Base-by-base conservation (phyloP, 2,888 invertebrate genomes). In the Didymodactylos carnosus region DNA sequence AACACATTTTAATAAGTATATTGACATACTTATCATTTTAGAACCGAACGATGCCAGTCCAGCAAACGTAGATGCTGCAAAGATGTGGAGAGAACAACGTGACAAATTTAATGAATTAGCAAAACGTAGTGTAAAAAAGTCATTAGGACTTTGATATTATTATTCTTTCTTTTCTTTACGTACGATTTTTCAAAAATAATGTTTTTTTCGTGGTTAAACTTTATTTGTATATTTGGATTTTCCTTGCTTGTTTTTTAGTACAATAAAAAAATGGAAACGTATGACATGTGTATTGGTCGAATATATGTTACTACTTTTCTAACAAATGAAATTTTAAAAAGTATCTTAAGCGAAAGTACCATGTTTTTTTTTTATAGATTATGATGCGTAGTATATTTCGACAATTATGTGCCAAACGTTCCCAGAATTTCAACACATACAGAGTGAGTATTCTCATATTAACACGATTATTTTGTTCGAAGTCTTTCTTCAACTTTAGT, bases 31-130 rank as follows among this genome's bases (percentile, higher is more conserved):
- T 70, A 5, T 35, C 46, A 13, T 80, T 82, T 43, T 80, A 88
- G 94, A 95, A 83, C 94, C 95, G 1, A 95, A 95, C 82, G 94
- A 94, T 80, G 94, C 95, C 83, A 93, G 93, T 79, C 93, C 94
- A 19, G 95, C 95, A 1, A 95, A 95, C 84, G 94, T 95, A 1
- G 94, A 94, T 83, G 95, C 95, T 10, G 94, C 94, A 0, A 94
- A 94, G 84, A 93, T 94, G 93, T 94, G 94, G 93, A 86, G 94
- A 73, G 94, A 95, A 35, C 91, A 95, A 81, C 86, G 94, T 19
- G 88, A 88, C 19, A 91, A 94, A 82, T 98, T 98, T 82, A 91
- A 94, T 81, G 88, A 87, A 83, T 92, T 94, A 79, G 95, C 97
- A 6, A 90, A 92, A 82, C 88, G 88, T 81, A 87, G 95, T 78